phyloP scores from a whole-genome alignment of 2,113 vertebrate species.

The Tetrao urogallus region DNA sequence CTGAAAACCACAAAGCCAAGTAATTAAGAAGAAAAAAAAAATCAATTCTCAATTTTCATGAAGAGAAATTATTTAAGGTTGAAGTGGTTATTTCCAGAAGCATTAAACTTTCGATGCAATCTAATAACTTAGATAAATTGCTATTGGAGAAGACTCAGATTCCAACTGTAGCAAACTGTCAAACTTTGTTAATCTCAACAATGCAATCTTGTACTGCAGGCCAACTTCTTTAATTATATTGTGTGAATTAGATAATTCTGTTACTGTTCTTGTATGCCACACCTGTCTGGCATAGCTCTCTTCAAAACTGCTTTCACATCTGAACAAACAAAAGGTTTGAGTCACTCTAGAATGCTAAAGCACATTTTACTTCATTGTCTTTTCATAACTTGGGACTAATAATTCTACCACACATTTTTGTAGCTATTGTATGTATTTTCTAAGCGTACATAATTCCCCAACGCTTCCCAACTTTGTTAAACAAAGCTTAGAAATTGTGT shows the following conservation, averaged over 20 bases:
- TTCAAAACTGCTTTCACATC: neutral
- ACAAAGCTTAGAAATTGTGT: neutral
- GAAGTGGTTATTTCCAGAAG: neutral
- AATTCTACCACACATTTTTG: neutral
- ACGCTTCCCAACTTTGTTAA: neutral
- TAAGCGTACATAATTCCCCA: neutral
- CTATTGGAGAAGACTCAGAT: conserved; percentile 4
- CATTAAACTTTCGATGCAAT: conserved; percentile 15
- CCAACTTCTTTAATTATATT: conserved; percentile 9
- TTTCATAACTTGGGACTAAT: neutral
- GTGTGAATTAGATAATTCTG: neutral
- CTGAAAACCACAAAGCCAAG: neutral
- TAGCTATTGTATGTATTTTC: neutral
- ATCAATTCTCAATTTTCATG: conserved; percentile 8
- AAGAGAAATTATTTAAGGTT: conserved; percentile 19
- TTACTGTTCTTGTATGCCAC: conserved; percentile 8
- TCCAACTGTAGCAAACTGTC: neutral
- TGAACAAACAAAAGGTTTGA: neutral
- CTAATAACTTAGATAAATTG: conserved; percentile 2
- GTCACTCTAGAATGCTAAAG: neutral
- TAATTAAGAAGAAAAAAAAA: conserved; percentile 25
- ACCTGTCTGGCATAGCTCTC: neutral
- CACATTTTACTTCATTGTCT: neutral
- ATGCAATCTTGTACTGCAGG: neutral
- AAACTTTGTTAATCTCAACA: conserved; percentile 12